phyloP scores from a whole-genome alignment of 1,140 invertebrate genomes.

The Frieseomelitta varia region DNA sequence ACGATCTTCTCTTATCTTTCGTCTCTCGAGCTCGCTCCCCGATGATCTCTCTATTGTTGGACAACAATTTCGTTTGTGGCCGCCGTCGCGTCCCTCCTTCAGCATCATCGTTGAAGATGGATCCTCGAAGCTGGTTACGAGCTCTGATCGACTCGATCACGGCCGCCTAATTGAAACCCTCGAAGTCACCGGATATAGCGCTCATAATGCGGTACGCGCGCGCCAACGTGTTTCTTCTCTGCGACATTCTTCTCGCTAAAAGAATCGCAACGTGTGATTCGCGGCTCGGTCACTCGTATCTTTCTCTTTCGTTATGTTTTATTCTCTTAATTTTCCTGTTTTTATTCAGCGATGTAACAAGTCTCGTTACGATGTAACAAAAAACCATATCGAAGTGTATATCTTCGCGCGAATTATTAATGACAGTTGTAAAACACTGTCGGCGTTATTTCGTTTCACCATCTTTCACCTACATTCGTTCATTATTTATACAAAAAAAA shows the following conservation, averaged over 20 bases:
- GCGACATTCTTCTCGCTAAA: neutral
- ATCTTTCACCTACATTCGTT: neutral
- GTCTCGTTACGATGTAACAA: neutral
- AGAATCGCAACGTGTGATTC: neutral
- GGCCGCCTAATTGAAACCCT: slow-evolving; percentile 4
- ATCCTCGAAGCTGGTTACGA: neutral
- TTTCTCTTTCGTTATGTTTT: neutral
- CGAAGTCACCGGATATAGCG: neutral
- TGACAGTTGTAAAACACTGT: neutral
- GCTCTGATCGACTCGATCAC: slow-evolving; percentile 32
- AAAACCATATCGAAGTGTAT: neutral
- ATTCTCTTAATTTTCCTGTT: neutral
- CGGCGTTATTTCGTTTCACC: neutral
- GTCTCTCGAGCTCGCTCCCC: slow-evolving; percentile 61
- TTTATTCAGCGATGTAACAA: neutral
- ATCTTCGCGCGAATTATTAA: neutral
- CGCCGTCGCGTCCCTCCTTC: slow-evolving; percentile 25
- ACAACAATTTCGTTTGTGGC: slow-evolving; percentile 45
- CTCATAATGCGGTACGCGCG: neutral
- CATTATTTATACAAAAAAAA: slow-evolving; percentile 12
- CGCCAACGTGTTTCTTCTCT: neutral
- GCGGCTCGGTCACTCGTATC: too few species aligned
- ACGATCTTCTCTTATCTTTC: slow-evolving; percentile 56
- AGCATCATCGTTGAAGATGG: slow-evolving; percentile 52
- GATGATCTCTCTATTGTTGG: slow-evolving; percentile 48